Evolutionary conservation across 2,888 invertebrate species (phyloP), one percentile per base, ranked within the genome.

Genomic region (Brenthis daphne): DNA sequence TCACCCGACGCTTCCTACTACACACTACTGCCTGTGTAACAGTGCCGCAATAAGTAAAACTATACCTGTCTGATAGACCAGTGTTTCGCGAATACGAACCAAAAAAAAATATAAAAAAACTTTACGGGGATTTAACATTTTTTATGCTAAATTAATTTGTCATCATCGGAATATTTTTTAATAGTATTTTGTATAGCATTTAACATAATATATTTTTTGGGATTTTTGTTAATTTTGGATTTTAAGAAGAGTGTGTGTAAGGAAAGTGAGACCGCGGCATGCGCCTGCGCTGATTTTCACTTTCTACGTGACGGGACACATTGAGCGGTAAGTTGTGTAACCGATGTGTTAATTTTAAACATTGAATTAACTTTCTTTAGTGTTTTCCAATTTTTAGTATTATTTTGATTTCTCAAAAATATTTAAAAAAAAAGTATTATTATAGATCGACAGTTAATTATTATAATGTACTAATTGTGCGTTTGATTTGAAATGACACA

Each of bases 261-360:
- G 79, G 82, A 83, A 83, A 86, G 88, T 88, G 86, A 82, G 82
- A 79, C 77, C 82, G 83, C 82, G 84, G 88, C 76, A 89, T 90
- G 90, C 87, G 77, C 77, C 80, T 74, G 75, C 81, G 79, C 82
- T 79, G 81, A 83, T 82, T 89, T 91, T 90, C 90, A 89, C 91
- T 90, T 90, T 91, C 91, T 85, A 87, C 84, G 80, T 77, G 75
- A 80, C 85, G 87, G 88, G 87, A 87, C 86, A 84, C 80, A 79
- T 54, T 53, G 76, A 83, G 73, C 83, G 88, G 90, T 91, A 80
- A 90, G 90, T 75, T 73, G 75, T 76, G 72, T 71, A 76, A 80
- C 64, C 55, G 69, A 79, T 81, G 80, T 77, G 76, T 79, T 78
- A 81, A 54, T 67, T 57, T 51, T 65, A 67, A 69, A 47, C 48